These are phyloP conservation scores for Orchesella cincta DNA, from an alignment of 1,140 invertebrate genomes.

Conservation along the genomic window DNA sequence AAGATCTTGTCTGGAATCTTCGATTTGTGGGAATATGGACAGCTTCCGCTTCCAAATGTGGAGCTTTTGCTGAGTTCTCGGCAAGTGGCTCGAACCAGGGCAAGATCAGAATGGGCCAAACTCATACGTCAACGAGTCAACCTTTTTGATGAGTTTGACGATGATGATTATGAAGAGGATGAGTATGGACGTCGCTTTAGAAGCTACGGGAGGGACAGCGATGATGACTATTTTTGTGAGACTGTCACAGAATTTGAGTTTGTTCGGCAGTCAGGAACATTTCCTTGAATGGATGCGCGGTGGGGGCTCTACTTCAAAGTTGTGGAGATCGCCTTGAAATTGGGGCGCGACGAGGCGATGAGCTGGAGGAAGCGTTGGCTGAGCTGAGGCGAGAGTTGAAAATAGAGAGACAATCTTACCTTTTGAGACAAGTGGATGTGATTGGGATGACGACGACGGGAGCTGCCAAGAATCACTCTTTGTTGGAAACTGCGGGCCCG, in stretches of 20 bases:
- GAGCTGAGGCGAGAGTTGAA: slow-evolving; percentile 36
- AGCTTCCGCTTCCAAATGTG: not conserved
- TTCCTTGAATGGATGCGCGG: too few relatives aligned
- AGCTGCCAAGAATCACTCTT: slow-evolving; percentile 67
- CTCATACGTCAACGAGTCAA: too few relatives aligned
- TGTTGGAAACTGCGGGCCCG: slow-evolving; percentile 64
- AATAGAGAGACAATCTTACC: slow-evolving; percentile 53
- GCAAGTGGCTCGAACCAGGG: not conserved
- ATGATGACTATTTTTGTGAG: too few relatives aligned
- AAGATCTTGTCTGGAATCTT: not conserved
- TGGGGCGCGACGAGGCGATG: not conserved
- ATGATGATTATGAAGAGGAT: too few relatives aligned
- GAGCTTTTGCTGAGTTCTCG: too few relatives aligned
- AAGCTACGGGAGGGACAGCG: too few relatives aligned
- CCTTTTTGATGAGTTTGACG: too few relatives aligned
- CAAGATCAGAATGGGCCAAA: not conserved
- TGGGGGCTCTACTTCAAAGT: slow-evolving; percentile 7
- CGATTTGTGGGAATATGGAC: not conserved
- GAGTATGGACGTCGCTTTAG: too few relatives aligned
- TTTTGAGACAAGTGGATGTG: slow-evolving; percentile 55
- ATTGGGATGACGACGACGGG: slow-evolving; percentile 79
- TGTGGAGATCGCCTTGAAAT: not conserved
- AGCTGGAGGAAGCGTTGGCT: slow-evolving; percentile 33
- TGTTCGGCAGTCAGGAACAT: not conserved
- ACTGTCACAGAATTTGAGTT: too few relatives aligned